Base-by-base conservation (phyloP, 2,797 vertebrate species). In the Onychomys torridus region DNA sequence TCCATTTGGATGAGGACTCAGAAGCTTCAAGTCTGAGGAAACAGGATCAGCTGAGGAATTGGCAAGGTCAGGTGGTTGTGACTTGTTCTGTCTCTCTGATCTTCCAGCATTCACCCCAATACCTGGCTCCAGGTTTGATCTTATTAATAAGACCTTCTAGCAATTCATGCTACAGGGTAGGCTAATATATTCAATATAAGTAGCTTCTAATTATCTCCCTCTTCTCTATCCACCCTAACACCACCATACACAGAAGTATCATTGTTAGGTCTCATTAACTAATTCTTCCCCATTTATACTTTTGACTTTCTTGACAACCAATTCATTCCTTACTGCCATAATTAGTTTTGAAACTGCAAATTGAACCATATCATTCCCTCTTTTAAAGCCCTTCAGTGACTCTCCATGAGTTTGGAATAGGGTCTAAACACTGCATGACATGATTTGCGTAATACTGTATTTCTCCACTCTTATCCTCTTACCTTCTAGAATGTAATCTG, bases 281-380 rank as follows among this genome's bases (percentile, higher is more conserved):
- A 86, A 86, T 77, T 91, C 82, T 93, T 17, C 59, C 52, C 67
- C 23, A 49, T 61, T 88, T 90, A 29, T 76, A 92, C 69, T 90
- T 96, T 69, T 93, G 76, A 90, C 65, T 95, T 93, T 52, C 57
- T 90, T 94, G 65, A 96, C 79, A 96, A 85, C 23, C 57, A 88
- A 79, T 73, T 43, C n/a, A 84, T 90, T 92, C 55, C 49, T 76
- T 93, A 75, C 8, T 83, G 21, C 40, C 63, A 83, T 73, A 93
- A 84, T 90, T 90, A 95, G 29, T 46, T 92, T 81, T 81, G 46
- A 84, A 94, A 63, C 81, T 65, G 23, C 37, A 90, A 94, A 77
- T 84, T 83, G 69, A 17, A 52, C 57, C 46, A 88, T 59, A 14
- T 34, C 12, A 61, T 89, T 95, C n/a, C 55, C 32, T 89, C 43